Conservation (phyloP, 2,113 vertebrate genomes). For the Otocyon megalotis region DNA sequence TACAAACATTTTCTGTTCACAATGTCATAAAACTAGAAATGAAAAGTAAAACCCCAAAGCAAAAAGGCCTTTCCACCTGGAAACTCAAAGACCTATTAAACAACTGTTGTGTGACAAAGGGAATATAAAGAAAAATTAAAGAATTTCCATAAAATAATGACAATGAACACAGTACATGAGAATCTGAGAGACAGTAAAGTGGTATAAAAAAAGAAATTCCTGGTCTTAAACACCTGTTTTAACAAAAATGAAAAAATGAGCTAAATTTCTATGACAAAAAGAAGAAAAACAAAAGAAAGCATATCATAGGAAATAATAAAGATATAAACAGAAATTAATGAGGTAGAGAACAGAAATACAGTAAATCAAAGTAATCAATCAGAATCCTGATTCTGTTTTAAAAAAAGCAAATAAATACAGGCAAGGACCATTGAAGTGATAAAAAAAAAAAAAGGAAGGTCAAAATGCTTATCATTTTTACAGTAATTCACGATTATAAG, state of each 20-base stretch:
- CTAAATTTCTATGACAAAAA: conserved; percentile 28
- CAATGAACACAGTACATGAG: not conserved
- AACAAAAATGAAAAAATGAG: conserved; percentile 8
- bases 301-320: conserved; percentile 23
- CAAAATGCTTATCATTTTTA: not conserved
- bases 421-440: not conserved
- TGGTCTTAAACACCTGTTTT: not conserved
- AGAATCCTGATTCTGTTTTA: conserved; percentile 26
- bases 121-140: not conserved
- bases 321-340: conserved; percentile 38
- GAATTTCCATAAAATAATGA: conserved; percentile 38
- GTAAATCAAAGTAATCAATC: not conserved
- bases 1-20: not conserved
- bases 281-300: not conserved
- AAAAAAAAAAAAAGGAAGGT: not conserved
- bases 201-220: conserved; percentile 30
- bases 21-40: not conserved
- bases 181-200: not conserved
- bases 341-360: conserved; percentile 34
- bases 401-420: not conserved
- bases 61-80: not conserved
- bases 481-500: not conserved
- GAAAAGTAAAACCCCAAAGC: not conserved
- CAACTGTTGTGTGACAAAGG: not conserved
- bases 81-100: conserved; percentile 27